A percentile compares a stretch with the other conserved stretches of the same genome.
Conservation (phyloP, 2,888 invertebrate genomes). For the Sminthurides aquaticus region DNA sequence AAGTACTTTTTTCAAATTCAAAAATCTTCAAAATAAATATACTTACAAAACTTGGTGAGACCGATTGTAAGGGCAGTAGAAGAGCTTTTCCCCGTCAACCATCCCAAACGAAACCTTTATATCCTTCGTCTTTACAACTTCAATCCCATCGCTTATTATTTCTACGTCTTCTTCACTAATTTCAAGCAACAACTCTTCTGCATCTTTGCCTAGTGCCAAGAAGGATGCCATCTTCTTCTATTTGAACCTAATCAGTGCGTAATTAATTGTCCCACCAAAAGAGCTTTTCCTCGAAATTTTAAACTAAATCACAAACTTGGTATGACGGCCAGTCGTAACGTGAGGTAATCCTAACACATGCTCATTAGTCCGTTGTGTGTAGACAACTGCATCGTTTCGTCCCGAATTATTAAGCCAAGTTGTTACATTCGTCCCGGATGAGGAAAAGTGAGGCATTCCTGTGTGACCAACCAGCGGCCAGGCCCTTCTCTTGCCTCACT, state of each 20-base stretch:
- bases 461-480: too few relatives aligned
- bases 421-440: too few relatives aligned
- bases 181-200: background rate
- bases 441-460: too few relatives aligned
- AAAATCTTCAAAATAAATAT: background rate
- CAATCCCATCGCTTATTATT: background rate
- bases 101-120: background rate
- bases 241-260: too few relatives aligned
- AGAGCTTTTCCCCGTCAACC: background rate
- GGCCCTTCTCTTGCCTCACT: too few relatives aligned
- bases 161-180: background rate
- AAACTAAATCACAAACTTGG: background rate
- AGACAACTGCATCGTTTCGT: too few relatives aligned
- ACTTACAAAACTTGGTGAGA: slow-evolving; percentile 8
- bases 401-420: too few relatives aligned
- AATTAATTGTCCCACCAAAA: background rate
- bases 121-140: background rate
- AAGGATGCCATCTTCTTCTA: background rate
- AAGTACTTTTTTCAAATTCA: too few relatives aligned
- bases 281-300: background rate
- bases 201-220: background rate
- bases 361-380: too few relatives aligned
- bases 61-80: slow-evolving; percentile 5
- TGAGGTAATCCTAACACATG: too few relatives aligned
- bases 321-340: too few relatives aligned